Conservation (phyloP, 35 echinoderm and acorn worm genomes). For the Amphiura filiformis region DNA sequence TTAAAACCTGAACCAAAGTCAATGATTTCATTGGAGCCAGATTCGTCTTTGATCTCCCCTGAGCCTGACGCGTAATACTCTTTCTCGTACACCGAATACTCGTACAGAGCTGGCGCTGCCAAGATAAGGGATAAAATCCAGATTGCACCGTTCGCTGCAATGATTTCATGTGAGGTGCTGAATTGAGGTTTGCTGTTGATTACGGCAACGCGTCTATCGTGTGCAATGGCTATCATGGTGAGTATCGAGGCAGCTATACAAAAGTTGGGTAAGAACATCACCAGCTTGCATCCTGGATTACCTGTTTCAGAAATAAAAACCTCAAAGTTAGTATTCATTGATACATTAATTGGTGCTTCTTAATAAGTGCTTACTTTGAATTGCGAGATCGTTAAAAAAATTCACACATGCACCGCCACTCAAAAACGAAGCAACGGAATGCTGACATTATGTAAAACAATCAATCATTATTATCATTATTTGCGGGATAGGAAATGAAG, state of each 20-base stretch:
- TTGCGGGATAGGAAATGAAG: no score
- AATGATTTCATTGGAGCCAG: neutral
- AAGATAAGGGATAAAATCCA: conserved; percentile 35
- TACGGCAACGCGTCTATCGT: conserved; percentile 29
- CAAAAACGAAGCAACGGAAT: no score
- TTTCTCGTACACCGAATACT: conserved; percentile 52
- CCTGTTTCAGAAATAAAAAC: conserved; percentile 33
- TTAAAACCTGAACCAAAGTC: neutral
- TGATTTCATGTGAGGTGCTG: neutral
- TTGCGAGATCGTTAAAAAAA: no score
- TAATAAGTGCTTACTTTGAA: no score
- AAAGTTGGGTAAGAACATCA: conserved; percentile 70
- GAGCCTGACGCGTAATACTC: conserved; percentile 8
- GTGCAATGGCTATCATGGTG: conserved; percentile 41
- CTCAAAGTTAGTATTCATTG: no score
- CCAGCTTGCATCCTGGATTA: conserved; percentile 39
- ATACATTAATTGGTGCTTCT: no score
- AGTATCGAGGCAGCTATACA: conserved; percentile 52
- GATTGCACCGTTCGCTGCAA: neutral
- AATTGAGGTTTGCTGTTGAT: neutral
- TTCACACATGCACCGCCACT: no score
- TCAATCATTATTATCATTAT: no score
- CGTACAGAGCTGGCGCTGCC: conserved; percentile 51
- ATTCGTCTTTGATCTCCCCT: conserved; percentile 9
- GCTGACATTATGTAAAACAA: no score